Percentiles rank a stretch among this genome's conserved stretches.
These are phyloP conservation scores for Eupeodes corollae DNA, from an alignment of 1,140 invertebrate species.

Conservation along the genomic window DNA sequence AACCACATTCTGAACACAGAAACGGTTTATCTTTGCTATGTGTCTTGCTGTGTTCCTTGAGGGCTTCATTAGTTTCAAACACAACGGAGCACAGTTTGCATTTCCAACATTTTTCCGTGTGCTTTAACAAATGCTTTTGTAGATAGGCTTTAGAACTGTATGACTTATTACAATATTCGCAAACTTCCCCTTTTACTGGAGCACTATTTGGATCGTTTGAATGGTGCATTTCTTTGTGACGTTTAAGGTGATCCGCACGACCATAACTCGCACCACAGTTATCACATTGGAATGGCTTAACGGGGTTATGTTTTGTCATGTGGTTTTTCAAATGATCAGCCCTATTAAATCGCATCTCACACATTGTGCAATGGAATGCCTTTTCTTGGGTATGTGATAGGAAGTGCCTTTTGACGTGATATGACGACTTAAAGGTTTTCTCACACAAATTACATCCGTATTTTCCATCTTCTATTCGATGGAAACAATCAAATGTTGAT, in stretches of 20 bases:
- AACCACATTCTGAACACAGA: slow-evolving; percentile 40
- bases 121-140: slow-evolving; percentile 31
- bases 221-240: slow-evolving; percentile 34
- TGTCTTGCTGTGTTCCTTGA: slow-evolving; percentile 41
- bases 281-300: slow-evolving; percentile 40
- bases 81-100: slow-evolving; percentile 42
- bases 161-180: slow-evolving; percentile 17
- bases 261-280: slow-evolving; percentile 34
- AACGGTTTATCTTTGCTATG: slow-evolving; percentile 40
- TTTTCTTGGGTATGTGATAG: slow-evolving; percentile 10
- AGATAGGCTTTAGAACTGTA: slow-evolving; percentile 38
- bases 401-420: too few species aligned
- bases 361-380: slow-evolving; percentile 30
- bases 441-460: too few species aligned
- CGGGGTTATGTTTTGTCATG: slow-evolving; percentile 7
- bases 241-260: slow-evolving; percentile 31
- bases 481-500: too few species aligned
- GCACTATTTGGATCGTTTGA: slow-evolving; percentile 19
- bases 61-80: slow-evolving; percentile 40
- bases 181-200: slow-evolving; percentile 12
- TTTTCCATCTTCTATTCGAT: too few species aligned
- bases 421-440: too few species aligned
- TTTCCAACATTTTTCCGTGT: slow-evolving; percentile 31
- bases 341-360: slow-evolving; percentile 30
- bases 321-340: slow-evolving; percentile 33